Conservation (phyloP, 2,113 vertebrate species). For the Colaptes auratus region DNA sequence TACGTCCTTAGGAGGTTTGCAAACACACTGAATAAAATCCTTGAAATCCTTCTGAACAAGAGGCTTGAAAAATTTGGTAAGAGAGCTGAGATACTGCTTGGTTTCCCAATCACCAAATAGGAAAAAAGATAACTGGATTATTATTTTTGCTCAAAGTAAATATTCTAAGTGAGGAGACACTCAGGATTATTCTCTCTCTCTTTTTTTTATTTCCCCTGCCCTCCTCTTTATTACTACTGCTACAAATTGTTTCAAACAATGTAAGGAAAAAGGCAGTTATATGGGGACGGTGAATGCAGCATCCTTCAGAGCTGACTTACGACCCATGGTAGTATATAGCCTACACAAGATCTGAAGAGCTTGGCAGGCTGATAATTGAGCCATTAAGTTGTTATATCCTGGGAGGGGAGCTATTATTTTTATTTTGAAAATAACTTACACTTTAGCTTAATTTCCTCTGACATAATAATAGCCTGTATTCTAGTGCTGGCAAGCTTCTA, state of each 20-base stretch:
- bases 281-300: not conserved
- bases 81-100: not conserved
- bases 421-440: not conserved
- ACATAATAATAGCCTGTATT: not conserved
- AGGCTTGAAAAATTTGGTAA: not conserved
- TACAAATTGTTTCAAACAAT: not conserved
- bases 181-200: not conserved
- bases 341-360: not conserved
- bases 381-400: not conserved
- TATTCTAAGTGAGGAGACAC: not conserved
- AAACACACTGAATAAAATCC: not conserved
- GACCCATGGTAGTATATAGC: fast-evolving
- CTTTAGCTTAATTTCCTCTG: conserved; percentile 18
- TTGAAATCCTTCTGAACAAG: not conserved
- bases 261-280: not conserved
- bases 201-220: too few species aligned
- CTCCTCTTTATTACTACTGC: not conserved
- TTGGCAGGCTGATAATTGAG: not conserved
- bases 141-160: not conserved
- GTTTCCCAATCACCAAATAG: not conserved
- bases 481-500: not conserved
- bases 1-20: not conserved
- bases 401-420: not conserved
- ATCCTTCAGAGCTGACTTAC: not conserved
- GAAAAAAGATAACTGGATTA: not conserved